These are phyloP conservation scores for Rallus limicola DNA, from an alignment of 2,113 vertebrate species.

Conservation along the genomic window DNA sequence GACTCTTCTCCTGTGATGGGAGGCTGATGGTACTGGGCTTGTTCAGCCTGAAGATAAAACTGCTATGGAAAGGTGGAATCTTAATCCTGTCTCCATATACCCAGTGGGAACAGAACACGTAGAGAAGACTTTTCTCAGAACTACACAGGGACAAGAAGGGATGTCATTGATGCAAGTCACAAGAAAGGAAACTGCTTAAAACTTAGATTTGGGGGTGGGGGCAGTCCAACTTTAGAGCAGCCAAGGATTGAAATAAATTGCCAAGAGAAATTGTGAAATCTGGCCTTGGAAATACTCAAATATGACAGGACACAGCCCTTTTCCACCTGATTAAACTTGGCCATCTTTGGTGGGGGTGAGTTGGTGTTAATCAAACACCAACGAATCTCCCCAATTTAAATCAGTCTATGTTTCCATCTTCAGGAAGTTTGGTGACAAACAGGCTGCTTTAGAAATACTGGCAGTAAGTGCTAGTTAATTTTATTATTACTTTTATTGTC, in stretches of 20 bases:
- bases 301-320: background rate
- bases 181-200: background rate
- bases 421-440: background rate
- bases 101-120: rapidly evolving
- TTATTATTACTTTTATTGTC: background rate
- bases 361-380: background rate
- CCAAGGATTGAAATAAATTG: background rate
- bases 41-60: background rate
- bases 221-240: background rate
- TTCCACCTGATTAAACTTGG: background rate
- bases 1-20: background rate
- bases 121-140: background rate
- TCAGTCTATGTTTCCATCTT: background rate
- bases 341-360: background rate
- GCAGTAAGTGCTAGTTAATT: background rate
- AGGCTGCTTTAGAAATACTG: background rate
- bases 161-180: background rate
- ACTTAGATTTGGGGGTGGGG: background rate
- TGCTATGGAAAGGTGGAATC: background rate
- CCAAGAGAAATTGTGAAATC: background rate
- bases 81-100: background rate
- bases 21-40: background rate
- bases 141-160: background rate
- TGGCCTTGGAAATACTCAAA: background rate
- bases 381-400: background rate